Evolutionary conservation across 2,888 invertebrate species (phyloP), one percentile per base, ranked within the genome.

Genomic region (Apantesis nais): DNA sequence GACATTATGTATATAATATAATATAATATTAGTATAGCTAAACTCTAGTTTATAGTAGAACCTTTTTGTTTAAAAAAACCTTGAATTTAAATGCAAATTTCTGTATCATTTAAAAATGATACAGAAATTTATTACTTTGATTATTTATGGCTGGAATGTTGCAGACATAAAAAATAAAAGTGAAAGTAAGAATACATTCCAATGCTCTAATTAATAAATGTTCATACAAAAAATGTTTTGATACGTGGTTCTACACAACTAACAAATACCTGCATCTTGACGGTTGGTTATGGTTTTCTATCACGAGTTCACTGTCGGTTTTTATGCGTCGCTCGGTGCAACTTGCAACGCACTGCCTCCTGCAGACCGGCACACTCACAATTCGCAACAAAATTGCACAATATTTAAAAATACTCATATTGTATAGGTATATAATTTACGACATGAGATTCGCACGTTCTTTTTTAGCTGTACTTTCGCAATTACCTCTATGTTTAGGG

Each of bases 241-340:
- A 14, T 55, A 55, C 22, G 29, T 64, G 37, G 14, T 55, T 48
- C 22, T 31, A 65, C 37, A 55, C 55, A 66, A 19, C 31, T 31
- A 9, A 19, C 22, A 48, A 65, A 70, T 71, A 58, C 70, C 39
- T 72, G 72, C 63, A 39, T 62, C 41, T n/a, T 67, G 72, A 66
- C 68, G 62, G 64, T 77, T 68, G 34, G 79, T 79, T 71, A 75
- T 78, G 73, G 77, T 81, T 63, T n/a, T 62, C 73, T 72, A 67
- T 48, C 73, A 76, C 70, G 70, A 65, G 55, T 74, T 74, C 67
- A 67, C 52, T 44, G 60, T 69, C 29, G 63, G 70, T 73, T 70
- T 71, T 67, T 70, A 74, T 71, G 48, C 44, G 62, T 64, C 25
- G 60, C 55, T 34, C 34, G 34, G 2, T 29, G 66, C 61, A 60